These are phyloP conservation scores for Agonopterix subpropinquella DNA, from an alignment of 2,888 invertebrate species.

Conservation along the genomic window DNA sequence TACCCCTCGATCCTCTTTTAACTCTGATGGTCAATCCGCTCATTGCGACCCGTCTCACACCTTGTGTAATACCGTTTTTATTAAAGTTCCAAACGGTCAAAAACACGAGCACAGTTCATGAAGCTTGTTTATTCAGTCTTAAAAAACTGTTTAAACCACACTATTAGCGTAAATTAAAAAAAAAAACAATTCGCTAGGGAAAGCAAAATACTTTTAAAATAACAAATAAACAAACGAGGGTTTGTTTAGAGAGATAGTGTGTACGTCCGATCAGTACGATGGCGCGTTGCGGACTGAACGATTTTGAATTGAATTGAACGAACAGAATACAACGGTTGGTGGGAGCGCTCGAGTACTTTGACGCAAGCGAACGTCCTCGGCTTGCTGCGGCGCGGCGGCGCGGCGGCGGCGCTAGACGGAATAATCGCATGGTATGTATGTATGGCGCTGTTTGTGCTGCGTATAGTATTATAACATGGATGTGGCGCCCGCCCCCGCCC, in stretches of 20 bases:
- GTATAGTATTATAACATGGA: conserved; percentile 15
- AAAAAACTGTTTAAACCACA: conserved; percentile 22
- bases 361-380: conserved; percentile 52
- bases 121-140: conserved; percentile 31
- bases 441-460: conserved; percentile 22
- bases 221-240: conserved; percentile 41
- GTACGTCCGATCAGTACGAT: conserved; percentile 45
- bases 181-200: conserved; percentile 33
- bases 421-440: conserved; percentile 43
- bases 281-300: conserved; percentile 61
- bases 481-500: conserved; percentile 19
- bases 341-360: conserved; percentile 19
- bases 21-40: conserved; percentile 73
- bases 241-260: conserved; percentile 26
- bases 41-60: conserved; percentile 68
- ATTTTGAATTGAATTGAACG: conserved; percentile 14
- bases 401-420: conserved; percentile 59
- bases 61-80: conserved; percentile 50
- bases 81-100: conserved; percentile 53
- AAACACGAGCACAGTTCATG: conserved; percentile 63
- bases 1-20: conserved; percentile 74
- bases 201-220: conserved; percentile 37
- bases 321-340: conserved; percentile 26
- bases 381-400: conserved; percentile 36
- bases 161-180: conserved; percentile 12